Evolutionary conservation across 2,113 vertebrate genomes (phyloP), one percentile per base, ranked within the genome.

Genomic region (Leucopsar rothschildi): DNA sequence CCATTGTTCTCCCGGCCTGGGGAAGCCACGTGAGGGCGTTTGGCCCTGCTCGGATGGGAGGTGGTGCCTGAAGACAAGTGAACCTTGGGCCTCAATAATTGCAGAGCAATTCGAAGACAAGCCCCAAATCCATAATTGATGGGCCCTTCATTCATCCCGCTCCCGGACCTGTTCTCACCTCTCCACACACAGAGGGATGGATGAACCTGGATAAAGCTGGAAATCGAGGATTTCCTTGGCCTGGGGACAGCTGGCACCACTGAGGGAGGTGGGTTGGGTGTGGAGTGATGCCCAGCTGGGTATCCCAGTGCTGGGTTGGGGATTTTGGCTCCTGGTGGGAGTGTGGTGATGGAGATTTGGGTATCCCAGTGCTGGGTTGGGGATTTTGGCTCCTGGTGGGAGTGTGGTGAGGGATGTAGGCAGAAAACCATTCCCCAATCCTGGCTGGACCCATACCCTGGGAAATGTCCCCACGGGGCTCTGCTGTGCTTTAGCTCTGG

Each of bases 91-190:
- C 92, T 96, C 94, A 12, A 25, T 96, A 97, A 97, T 96, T 96
- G 95, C 95, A 0, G 55, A 92, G 97, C 96, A 60, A 94, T 97
- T 97, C 79, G 88, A 82, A 96, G 95, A 95, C 93, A 35, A 87
- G 96, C 83, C 95, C 93, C 42, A 77, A 45, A 96, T 97, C 92
- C 90, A 95, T 97, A 96, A 98, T 96, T 97, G 92, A 95, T 91
- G 18, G 37, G 60, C 2, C 0, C 28, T 42, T 92, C 95, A 22
- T 55, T 95, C 89, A 56, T 49, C 82, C 75, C 14, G 31, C 61
- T 40, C 15, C 19, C 2, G 37, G 63, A 61, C 10, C 33, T 0
- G 5, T 20, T 59, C 39, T 64, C 68, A 4, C 63, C 52, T 77
- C 22, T 44, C 29, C 6, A 0, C 0, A 1, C 1, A 0, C 15